Base-by-base conservation (phyloP, 2,113 vertebrate genomes). In the Procapra przewalskii region DNA sequence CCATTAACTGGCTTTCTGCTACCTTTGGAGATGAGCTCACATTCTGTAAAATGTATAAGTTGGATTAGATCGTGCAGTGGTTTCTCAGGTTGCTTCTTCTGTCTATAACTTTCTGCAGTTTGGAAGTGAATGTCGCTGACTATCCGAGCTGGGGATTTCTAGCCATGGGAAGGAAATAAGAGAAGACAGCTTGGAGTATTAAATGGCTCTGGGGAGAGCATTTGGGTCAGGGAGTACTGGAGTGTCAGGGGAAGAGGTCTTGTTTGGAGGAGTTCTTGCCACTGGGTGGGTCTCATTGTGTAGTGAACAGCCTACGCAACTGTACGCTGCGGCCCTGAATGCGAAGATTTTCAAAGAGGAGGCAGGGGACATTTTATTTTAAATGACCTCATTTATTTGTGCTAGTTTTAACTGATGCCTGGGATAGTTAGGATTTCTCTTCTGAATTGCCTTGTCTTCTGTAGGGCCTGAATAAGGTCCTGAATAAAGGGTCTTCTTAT, bases 31-130 rank as follows among this genome's bases (percentile, higher is more conserved):
- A 27, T n/a, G 86, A 36, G 60, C 48, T 57, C 23, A n/a, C n/a
- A 25, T 60, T 97, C 21, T 89, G 36, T 90, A 55, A 81, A 88
- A 40, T 71, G 50, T 90, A 0, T 64, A 33, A 36, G 5, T 55
- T 79, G 64, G 52, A 81, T 21, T 29, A n/a, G n/a, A 55, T 82
- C 7, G 33, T 88, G 3, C 36, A 67, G 0, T 82, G 48, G 10
- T 48, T 82, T 93, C 67, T 88, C 23, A 87, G 82, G 9, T 93
- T 89, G 17, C n/a, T 75, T 93, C 88, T 93, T 91, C 64, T 93
- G 55, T 31, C 50, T 93, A 11, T 64, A 77, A 21, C 8, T 45
- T 55, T 81, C 29, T 81, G 36, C 23, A 75, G 3, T 59, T 84
- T 75, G 12, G 52, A 96, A 79, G 59, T 31, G 40, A 96, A 92